Percentiles rank a stretch among this genome's conserved stretches.
These are phyloP conservation scores for Nasonovia ribisnigri DNA, from an alignment of 2,888 invertebrate genomes.

Conservation along the genomic window DNA sequence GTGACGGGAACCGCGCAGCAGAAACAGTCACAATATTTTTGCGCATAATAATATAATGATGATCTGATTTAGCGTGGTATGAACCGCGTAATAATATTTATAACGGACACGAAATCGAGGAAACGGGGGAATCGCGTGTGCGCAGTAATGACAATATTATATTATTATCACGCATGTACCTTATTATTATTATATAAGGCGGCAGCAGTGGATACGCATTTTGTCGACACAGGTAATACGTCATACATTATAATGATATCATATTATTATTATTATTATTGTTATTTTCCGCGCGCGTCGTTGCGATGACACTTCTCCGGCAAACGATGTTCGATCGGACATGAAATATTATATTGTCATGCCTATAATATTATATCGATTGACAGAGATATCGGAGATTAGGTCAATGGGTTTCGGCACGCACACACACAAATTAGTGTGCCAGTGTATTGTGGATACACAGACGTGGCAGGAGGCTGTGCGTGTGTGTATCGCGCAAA, in stretches of 20 bases:
- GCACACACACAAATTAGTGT: background rate
- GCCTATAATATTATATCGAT: constrained; percentile 41
- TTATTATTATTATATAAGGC: background rate
- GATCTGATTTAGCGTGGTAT: background rate
- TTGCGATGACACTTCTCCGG: background rate
- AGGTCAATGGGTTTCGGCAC: constrained; percentile 59
- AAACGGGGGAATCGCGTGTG: constrained; percentile 6
- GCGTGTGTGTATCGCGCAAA: background rate
- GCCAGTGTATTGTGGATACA: background rate
- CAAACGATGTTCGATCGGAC: background rate
- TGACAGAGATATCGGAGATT: constrained; percentile 41
- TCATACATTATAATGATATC: background rate
- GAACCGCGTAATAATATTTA: background rate
- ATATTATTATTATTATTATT: background rate
- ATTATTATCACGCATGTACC: background rate
- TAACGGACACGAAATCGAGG: background rate
- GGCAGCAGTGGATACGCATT: background rate
- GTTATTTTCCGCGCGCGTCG: background rate
- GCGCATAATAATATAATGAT: background rate
- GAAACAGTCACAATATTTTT: background rate
- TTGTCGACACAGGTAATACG: background rate
- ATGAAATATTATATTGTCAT: background rate
- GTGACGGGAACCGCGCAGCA: background rate
- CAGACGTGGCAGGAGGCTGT: background rate
- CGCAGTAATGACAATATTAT: background rate